phyloP scores from a whole-genome alignment of 2,113 vertebrate species.

The Burhinus oedicnemus region DNA sequence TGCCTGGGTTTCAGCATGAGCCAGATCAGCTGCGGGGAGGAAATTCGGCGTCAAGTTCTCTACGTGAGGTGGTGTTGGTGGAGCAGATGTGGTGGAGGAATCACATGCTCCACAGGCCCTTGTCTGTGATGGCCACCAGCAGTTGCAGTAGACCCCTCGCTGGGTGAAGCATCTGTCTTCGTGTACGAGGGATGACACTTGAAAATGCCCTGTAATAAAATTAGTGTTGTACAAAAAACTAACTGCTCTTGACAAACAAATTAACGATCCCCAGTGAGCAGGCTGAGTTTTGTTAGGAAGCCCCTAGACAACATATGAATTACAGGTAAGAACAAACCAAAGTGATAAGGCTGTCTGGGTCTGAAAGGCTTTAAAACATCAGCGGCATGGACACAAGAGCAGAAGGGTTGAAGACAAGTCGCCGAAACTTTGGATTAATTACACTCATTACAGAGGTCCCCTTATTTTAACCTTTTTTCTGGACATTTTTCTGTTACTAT shows the following conservation, averaged over 20 bases:
- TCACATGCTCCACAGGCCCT: neutral
- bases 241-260: neutral
- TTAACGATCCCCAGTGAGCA: neutral
- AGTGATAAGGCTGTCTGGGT: neutral
- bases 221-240: neutral
- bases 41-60: fast-evolving
- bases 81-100: no score
- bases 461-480: neutral
- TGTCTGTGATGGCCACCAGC: neutral
- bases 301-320: no score
- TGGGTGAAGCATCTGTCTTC: neutral
- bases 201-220: neutral
- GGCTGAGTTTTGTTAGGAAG: neutral
- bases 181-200: no score
- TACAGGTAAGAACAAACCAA: neutral
- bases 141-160: neutral
- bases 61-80: no score
- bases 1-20: neutral
- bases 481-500: fast-evolving
- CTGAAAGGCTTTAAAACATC: neutral
- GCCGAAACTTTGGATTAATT: neutral
- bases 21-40: neutral
- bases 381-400: fast-evolving
- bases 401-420: neutral
- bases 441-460: fast-evolving